phyloP scores from a whole-genome alignment of 1,140 invertebrate genomes.

The Physella acuta region DNA sequence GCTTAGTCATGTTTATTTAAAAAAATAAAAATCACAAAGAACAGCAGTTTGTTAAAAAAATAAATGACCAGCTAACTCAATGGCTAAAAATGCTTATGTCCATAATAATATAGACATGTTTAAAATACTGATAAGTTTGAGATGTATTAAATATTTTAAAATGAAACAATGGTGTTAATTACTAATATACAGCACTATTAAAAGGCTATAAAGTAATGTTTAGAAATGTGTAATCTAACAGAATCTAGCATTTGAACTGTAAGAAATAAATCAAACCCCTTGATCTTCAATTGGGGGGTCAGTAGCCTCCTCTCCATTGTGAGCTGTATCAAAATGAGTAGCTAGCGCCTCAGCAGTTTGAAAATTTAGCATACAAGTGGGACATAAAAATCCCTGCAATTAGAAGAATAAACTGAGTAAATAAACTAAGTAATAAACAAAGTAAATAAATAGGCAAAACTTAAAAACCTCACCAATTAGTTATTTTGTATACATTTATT shows the following conservation, averaged over 20 bases:
- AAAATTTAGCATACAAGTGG: slow-evolving; percentile 57
- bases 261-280: too few species aligned
- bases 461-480: background rate
- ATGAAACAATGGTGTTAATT: too few species aligned
- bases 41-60: background rate
- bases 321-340: slow-evolving; percentile 51
- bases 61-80: background rate
- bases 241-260: too few species aligned
- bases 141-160: background rate
- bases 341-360: slow-evolving; percentile 53
- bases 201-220: too few species aligned
- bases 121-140: background rate
- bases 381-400: slow-evolving; percentile 60
- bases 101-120: background rate
- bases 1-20: background rate
- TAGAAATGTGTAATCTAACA: too few species aligned
- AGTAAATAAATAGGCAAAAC: background rate
- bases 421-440: background rate
- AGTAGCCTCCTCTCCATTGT: slow-evolving; percentile 37
- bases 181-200: too few species aligned
- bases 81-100: background rate
- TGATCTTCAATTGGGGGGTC: slow-evolving; percentile 27
- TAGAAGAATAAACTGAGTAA: background rate
- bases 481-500: too few species aligned
- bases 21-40: background rate